A percentile compares a stretch with the other conserved stretches of the same genome.
Conservation (phyloP, 2,113 vertebrate genomes). For the Suricata suricatta region DNA sequence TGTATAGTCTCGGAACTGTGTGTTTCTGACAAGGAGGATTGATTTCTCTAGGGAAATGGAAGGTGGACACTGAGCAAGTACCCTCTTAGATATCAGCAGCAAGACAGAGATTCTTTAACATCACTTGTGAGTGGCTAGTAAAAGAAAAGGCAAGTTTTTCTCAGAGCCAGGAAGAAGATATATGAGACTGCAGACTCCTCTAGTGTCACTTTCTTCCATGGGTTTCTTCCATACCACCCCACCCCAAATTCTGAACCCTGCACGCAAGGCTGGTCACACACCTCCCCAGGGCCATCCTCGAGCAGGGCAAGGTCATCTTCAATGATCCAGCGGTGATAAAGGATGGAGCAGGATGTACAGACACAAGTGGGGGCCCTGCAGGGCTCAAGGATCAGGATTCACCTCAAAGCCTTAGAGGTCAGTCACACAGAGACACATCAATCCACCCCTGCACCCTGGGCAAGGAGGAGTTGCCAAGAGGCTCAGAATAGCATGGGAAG, state of each 20-base stretch:
- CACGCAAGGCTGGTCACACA: background rate
- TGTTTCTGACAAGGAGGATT: constrained; percentile 45
- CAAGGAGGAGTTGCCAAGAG: background rate
- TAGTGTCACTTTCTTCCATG: background rate
- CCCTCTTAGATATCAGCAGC: background rate
- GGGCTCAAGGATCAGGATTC: background rate
- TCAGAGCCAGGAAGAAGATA: background rate
- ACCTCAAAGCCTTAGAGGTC: background rate
- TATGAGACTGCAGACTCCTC: background rate
- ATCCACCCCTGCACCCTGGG: rapidly evolving
- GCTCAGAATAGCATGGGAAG: background rate
- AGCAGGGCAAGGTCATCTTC: background rate
- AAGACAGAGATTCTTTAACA: background rate
- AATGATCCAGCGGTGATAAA: background rate
- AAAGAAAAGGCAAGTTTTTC: background rate
- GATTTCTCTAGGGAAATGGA: background rate
- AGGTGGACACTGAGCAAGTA: background rate
- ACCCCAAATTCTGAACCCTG: background rate
- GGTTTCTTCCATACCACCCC: no score
- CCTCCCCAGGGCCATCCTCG: background rate
- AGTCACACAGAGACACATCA: background rate
- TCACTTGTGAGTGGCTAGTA: background rate
- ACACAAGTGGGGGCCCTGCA: background rate
- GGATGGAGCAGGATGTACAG: rapidly evolving
- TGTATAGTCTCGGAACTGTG: background rate